These are phyloP conservation scores for Lasaia peninsularis DNA, from an alignment of 1,140 invertebrate genomes.

Conservation along the genomic window DNA sequence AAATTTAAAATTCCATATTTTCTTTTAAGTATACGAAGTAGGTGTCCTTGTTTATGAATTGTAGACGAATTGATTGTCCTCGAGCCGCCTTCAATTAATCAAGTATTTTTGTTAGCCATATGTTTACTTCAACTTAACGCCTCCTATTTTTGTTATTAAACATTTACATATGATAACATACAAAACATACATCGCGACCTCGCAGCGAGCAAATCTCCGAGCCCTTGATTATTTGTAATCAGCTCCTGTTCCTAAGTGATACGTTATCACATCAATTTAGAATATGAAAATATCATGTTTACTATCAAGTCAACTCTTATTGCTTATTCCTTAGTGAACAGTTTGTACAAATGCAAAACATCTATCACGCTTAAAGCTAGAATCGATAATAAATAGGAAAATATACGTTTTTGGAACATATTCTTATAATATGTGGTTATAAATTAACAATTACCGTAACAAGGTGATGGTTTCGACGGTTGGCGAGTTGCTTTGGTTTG, in stretches of 20 bases:
- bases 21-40: no score
- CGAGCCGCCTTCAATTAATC: no score
- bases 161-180: no score
- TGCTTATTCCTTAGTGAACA: constrained; percentile 51
- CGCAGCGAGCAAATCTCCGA: not conserved
- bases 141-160: no score
- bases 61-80: no score
- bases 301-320: constrained; percentile 49
- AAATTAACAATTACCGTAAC: not conserved
- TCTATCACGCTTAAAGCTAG: constrained; percentile 50
- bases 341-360: constrained; percentile 61
- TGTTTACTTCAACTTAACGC: no score
- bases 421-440: not conserved
- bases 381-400: constrained; percentile 68
- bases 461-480: no score
- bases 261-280: constrained; percentile 69
- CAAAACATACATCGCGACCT: no score
- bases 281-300: constrained; percentile 69
- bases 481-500: no score
- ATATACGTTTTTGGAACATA: constrained; percentile 32
- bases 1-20: no score
- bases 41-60: no score
- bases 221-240: constrained; percentile 13
- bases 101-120: no score
- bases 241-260: constrained; percentile 38